These are phyloP conservation scores for Cacatua alba DNA, from an alignment of 2,113 vertebrate species.

Conservation along the genomic window DNA sequence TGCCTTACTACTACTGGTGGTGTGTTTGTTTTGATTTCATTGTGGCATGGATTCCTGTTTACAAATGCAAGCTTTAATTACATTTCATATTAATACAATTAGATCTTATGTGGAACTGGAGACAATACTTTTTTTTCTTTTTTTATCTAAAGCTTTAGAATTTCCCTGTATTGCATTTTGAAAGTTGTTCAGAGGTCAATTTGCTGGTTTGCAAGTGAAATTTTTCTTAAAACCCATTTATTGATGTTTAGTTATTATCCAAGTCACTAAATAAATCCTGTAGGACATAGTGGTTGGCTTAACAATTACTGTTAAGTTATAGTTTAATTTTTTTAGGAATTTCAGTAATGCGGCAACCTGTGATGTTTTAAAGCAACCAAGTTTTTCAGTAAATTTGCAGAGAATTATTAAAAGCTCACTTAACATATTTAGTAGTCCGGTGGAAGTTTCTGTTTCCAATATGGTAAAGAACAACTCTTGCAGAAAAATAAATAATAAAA, in stretches of 20 bases:
- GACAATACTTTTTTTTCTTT: neutral
- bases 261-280: neutral
- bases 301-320: neutral
- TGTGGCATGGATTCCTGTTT: neutral
- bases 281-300: neutral
- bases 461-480: neutral
- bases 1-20: neutral
- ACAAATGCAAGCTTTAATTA: neutral
- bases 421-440: neutral
- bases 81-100: neutral
- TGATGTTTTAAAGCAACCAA: neutral
- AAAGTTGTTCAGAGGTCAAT: neutral
- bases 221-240: neutral
- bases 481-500: neutral
- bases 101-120: neutral
- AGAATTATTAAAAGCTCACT: neutral
- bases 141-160: neutral
- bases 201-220: neutral
- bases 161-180: neutral
- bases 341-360: neutral
- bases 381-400: neutral
- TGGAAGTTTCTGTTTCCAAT: neutral
- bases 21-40: neutral
- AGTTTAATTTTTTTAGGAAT: neutral
- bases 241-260: neutral